Base-by-base conservation (phyloP, 1,140 invertebrate species). In the Helicoverpa armigera region DNA sequence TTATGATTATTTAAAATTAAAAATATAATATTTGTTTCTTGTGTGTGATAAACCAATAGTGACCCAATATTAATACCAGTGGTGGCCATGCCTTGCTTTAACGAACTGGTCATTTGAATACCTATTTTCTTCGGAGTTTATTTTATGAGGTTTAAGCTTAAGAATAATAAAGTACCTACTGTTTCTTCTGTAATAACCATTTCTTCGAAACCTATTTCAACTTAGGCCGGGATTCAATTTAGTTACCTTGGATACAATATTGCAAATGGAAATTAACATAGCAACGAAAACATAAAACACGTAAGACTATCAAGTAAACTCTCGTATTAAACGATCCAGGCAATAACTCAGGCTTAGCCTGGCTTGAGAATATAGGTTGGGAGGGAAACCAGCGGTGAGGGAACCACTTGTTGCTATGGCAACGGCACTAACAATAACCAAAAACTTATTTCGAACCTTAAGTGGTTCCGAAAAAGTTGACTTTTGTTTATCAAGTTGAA, bases 381-480 rank as follows among this genome's bases (percentile, higher is more conserved):
- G 76, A 65, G 69, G 73, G 75, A 63, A 81, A 82, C 60, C 79
- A 81, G 56, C 70, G 76, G 80, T 63, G 77, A 51, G 80, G 81
- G 83, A 82, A 69, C 79, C 84, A 90, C 89, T 83, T 91, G 89
- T 91, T 89, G 89, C 87, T 87, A 89, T 89, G 85, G 86, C 82
- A 78, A 91, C 82, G 54, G 69, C 53, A 58, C 29, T 63, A 58
- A 79, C 53, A 54, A 58, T 67, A 78, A 35, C 18, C 31, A 60
- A 65, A 50, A 67, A 67, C 29, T 35, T 67, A 65, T 78, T 65
- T 29, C n/a, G 11, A 56, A 74, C 70, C 54, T 75, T 82, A 74
- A 51, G 14, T 10, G 10, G 31, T 53, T 16, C 11, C 13, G 54
- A 65, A 69, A 82, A 82, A 69, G 78, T 14, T 61, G 12, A 67